A percentile compares a stretch with the other conserved stretches of the same genome.
phyloP scores from a whole-genome alignment of 1,140 invertebrate genomes.

The Bombus balteatus region DNA sequence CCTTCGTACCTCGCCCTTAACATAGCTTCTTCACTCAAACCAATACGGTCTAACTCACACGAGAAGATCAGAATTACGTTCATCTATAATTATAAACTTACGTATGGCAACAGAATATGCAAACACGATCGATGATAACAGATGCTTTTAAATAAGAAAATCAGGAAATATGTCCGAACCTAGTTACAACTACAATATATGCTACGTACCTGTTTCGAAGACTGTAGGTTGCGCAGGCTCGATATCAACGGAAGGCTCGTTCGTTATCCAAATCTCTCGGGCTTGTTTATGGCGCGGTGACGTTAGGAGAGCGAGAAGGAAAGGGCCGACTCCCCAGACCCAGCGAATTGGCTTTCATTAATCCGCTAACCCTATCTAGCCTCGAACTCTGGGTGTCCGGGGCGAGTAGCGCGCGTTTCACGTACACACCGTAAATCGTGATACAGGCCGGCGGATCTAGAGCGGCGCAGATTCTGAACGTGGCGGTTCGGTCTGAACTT shows the following conservation, averaged over 20 bases:
- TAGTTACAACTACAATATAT: no score
- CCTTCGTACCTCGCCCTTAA: no score
- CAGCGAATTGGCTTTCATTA: conserved; percentile 82
- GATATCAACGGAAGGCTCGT: conserved; percentile 66
- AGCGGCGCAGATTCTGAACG: conserved; percentile 75
- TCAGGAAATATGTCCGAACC: no score
- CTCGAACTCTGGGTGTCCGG: conserved; percentile 42
- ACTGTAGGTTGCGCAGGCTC: not conserved
- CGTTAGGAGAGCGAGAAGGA: conserved; percentile 72
- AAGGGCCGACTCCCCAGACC: conserved; percentile 42
- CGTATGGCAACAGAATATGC: no score
- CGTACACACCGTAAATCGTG: conserved; percentile 81
- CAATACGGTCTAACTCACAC: no score
- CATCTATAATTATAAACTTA: no score
- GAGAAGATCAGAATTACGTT: no score
- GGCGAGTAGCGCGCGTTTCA: conserved; percentile 29
- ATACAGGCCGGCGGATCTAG: conserved; percentile 78
- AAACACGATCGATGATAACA: no score
- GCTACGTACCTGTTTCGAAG: not conserved
- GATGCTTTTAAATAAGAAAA: no score
- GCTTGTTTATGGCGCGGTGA: conserved; percentile 77
- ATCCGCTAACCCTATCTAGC: conserved; percentile 79
- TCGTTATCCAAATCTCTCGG: conserved; percentile 72
- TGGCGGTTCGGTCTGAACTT: conserved; percentile 73
- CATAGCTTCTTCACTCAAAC: no score